These are phyloP conservation scores for Agapostemon virescens DNA, from an alignment of 2,888 invertebrate species.

Conservation along the genomic window DNA sequence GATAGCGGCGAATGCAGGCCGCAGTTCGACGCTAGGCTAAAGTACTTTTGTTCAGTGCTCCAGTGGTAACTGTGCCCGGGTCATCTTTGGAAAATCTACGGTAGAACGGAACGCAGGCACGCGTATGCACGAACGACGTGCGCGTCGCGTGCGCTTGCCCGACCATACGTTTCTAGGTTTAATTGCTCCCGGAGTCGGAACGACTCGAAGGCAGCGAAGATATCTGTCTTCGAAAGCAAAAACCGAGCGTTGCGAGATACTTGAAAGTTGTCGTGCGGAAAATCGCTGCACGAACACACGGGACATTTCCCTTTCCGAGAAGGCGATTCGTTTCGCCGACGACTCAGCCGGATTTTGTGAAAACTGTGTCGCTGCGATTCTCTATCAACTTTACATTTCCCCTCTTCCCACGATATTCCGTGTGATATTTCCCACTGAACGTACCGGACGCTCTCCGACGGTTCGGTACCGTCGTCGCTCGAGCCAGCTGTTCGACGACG, in stretches of 20 bases:
- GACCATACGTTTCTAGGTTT: constrained; percentile 35
- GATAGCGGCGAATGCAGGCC: not conserved
- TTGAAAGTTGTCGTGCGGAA: constrained; percentile 62
- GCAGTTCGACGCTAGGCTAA: constrained; percentile 2
- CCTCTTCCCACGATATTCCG: constrained; percentile 41
- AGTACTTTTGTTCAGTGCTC: constrained; percentile 23
- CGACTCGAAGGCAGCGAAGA: constrained; percentile 33
- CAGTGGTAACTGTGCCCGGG: not conserved
- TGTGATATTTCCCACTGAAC: constrained; percentile 13
- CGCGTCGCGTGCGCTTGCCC: constrained; percentile 3
- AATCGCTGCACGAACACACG: constrained; percentile 49
- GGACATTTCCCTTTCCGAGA: constrained; percentile 62
- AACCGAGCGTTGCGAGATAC: constrained; percentile 36
- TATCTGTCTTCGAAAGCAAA: constrained; percentile 31
- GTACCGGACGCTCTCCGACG: not conserved
- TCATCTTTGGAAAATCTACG: constrained; percentile 41
- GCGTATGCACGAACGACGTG: constrained; percentile 34
- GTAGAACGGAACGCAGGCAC: constrained; percentile 8
- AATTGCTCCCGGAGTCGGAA: constrained; percentile 32
- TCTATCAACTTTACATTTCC: constrained; percentile 31
- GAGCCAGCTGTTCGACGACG: not conserved
- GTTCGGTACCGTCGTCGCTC: not conserved
- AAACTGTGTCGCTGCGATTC: constrained; percentile 46
- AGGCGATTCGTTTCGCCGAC: constrained; percentile 59
- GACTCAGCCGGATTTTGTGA: constrained; percentile 47